These are phyloP conservation scores for Octopus sinensis DNA, from an alignment of 1,140 invertebrate species.

Conservation along the genomic window DNA sequence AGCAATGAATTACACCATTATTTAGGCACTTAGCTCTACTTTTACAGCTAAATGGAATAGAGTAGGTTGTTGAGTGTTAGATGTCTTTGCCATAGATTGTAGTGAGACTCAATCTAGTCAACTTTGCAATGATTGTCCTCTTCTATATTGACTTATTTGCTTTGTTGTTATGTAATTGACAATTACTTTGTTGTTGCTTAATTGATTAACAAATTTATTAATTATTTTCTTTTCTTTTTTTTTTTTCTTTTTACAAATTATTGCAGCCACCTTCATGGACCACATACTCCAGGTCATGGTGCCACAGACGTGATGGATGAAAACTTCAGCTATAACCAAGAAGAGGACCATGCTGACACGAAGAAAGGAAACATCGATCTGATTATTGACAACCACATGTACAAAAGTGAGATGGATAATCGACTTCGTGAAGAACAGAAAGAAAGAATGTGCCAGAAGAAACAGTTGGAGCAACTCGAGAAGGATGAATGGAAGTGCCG, in stretches of 20 bases:
- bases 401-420: conserved; percentile 44
- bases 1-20: no score
- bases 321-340: conserved; percentile 49
- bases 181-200: no score
- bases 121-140: no score
- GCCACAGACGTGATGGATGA: conserved; percentile 53
- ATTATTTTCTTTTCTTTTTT: no score
- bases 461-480: conserved; percentile 20
- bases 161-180: no score
- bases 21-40: no score
- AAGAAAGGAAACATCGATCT: conserved; percentile 31
- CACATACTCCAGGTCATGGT: conserved; percentile 42
- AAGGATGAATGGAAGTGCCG: conserved; percentile 19
- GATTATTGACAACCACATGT: conserved; percentile 39
- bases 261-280: conserved; percentile 37
- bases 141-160: no score
- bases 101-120: no score
- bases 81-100: no score
- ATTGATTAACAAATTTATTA: no score
- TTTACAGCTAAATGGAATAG: no score
- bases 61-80: no score
- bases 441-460: conserved; percentile 24
- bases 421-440: conserved; percentile 44
- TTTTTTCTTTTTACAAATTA: neutral
- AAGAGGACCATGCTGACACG: conserved; percentile 27